Base-by-base conservation (phyloP, 2,888 invertebrate genomes). In the Drosophila basisetae region DNA sequence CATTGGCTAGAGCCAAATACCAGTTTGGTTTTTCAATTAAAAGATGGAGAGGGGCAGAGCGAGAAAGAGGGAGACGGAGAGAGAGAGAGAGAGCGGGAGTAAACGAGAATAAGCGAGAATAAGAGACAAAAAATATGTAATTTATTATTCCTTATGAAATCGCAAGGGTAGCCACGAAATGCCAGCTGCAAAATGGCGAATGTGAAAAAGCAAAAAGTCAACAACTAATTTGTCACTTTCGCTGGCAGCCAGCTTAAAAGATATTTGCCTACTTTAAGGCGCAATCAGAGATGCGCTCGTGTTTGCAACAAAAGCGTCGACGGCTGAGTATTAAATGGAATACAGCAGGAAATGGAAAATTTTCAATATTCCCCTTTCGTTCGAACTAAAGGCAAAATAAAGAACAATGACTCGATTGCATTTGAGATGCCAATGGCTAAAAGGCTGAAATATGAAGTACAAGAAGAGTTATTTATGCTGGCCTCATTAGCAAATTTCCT, bases 151-250 rank as follows among this genome's bases (percentile, higher is more conserved):
- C 35, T 47, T 65, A 33, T 61, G 61, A 69, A 63, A 67, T 68
- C 64, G 72, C 78, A 72, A 72, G 79, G 81, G 62, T 70, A 68
- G 33, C 59, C 56, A 61, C 55, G 52, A 70, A 62, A 59, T 65
- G 66, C 58, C 69, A 64, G 41, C 61, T 55, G 56, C 10, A 54
- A 74, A 69, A 64, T 61, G 59, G 64, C 49, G 35, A 79, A 76
- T 61, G 41, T 37, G 33, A 53, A 53, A 70, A 64, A 52, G 60
- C 53, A 41, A 74, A 74, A 69, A 54, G 65, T 30, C 54, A 49
- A 54, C 67, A 64, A 69, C 75, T 75, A 78, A 79, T 79, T 79
- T 75, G 79, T 79, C 78, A 78, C 75, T 79, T 65, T 70, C 47
- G 37, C 53, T 60, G 75, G 50, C 65, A 47, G n/a, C 18, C 31